phyloP scores from a whole-genome alignment of 2,113 vertebrate species.

The Oenanthe melanoleuca region DNA sequence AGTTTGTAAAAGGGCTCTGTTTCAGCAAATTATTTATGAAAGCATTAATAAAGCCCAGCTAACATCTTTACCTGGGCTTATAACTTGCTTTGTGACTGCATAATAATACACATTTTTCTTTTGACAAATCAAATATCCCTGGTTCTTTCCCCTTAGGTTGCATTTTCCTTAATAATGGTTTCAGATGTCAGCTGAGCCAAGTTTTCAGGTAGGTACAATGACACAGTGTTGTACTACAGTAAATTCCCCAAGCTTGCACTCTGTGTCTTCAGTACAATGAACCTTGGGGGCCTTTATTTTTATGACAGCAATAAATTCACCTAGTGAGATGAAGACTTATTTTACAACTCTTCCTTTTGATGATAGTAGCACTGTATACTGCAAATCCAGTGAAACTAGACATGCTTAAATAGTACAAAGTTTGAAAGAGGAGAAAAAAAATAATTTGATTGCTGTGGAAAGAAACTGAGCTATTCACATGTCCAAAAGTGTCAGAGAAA shows the following conservation, averaged over 20 bases:
- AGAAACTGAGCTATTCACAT: neutral
- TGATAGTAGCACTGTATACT: slow-evolving; percentile 22
- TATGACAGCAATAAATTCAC: slow-evolving; percentile 75
- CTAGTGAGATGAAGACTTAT: slow-evolving; percentile 57
- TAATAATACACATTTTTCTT: slow-evolving; percentile 67
- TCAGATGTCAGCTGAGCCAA: slow-evolving; percentile 41
- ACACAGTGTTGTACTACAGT: slow-evolving; percentile 51
- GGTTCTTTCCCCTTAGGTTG: slow-evolving; percentile 52
- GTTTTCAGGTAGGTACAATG: slow-evolving; percentile 61
- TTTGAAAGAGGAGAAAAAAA: neutral
- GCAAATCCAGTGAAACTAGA: slow-evolving; percentile 20
- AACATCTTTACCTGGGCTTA: slow-evolving; percentile 13
- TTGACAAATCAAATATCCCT: neutral
- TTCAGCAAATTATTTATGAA: slow-evolving; percentile 59
- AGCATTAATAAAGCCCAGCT: slow-evolving; percentile 26
- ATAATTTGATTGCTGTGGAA: neutral
- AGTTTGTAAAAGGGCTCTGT: neutral
- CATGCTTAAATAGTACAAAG: neutral
- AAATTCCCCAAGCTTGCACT: slow-evolving; percentile 62
- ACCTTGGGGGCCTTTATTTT: slow-evolving; percentile 64
- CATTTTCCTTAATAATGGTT: slow-evolving; percentile 69
- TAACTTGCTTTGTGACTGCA: slow-evolving; percentile 27
- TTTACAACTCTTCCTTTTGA: slow-evolving; percentile 60
- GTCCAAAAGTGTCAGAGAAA: neutral
- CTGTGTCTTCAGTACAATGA: slow-evolving; percentile 62